Conservation (phyloP, 2,888 invertebrate genomes). For the Cremastinae sp. region DNA sequence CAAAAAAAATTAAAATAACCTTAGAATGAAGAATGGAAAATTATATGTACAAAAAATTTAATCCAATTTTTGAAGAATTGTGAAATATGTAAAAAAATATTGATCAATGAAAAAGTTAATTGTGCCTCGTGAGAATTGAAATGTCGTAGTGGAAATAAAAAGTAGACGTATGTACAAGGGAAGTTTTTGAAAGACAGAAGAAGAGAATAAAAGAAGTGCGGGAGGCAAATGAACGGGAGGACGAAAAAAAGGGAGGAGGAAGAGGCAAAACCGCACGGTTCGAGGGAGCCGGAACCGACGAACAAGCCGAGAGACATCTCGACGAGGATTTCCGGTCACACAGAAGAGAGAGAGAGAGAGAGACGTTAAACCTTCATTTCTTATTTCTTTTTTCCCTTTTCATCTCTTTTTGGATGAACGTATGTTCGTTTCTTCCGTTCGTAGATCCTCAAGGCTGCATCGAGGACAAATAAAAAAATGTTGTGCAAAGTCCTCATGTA, state of each 20-base stretch:
- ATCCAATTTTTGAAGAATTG: too few relatives aligned
- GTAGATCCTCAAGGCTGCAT: slow-evolving; percentile 25
- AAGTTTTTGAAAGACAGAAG: slow-evolving; percentile 64
- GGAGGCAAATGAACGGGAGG: slow-evolving; percentile 35
- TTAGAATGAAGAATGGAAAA: not conserved
- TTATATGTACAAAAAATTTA: too few relatives aligned
- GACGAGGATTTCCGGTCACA: slow-evolving; percentile 65
- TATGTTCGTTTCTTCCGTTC: slow-evolving; percentile 48
- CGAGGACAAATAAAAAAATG: slow-evolving; percentile 31
- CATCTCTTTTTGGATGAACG: slow-evolving; percentile 29
- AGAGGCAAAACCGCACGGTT: slow-evolving; percentile 66
- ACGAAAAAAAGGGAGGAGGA: slow-evolving; percentile 47
- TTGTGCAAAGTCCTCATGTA: not conserved
- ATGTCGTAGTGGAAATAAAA: slow-evolving; percentile 14
- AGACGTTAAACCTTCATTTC: slow-evolving; percentile 43
- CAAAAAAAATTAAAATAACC: too few relatives aligned
- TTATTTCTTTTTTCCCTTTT: slow-evolving; percentile 38
- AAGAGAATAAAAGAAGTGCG: slow-evolving; percentile 61
- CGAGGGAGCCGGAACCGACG: slow-evolving; percentile 59
- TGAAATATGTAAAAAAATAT: slow-evolving; percentile 2
- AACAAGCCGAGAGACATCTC: slow-evolving; percentile 62
- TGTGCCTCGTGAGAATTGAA: slow-evolving; percentile 31
- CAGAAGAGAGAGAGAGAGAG: slow-evolving; percentile 48
- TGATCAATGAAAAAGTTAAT: not conserved
- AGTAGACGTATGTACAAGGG: slow-evolving; percentile 36